phyloP scores from a whole-genome alignment of 2,113 vertebrate genomes.

The Arenaria interpres region DNA sequence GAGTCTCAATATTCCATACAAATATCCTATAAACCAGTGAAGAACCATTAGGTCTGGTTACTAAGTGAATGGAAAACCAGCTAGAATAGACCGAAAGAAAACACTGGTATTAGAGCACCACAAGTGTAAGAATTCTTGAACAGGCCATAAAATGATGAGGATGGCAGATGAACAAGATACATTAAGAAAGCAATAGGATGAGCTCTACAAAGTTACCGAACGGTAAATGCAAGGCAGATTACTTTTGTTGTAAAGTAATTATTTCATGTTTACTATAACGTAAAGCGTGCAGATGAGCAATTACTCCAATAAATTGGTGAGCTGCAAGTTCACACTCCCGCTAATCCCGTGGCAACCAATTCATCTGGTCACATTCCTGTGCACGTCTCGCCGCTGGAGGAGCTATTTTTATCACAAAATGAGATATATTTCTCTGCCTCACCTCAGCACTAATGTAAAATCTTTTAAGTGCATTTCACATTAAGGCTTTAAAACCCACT shows the following conservation, averaged over 20 bases:
- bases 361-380: neutral
- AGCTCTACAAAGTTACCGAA: neutral
- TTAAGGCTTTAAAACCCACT: constrained; percentile 22
- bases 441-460: constrained; percentile 3
- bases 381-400: neutral
- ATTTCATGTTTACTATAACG: neutral
- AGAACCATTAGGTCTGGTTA: neutral
- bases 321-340: neutral
- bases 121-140: neutral
- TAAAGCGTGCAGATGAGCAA: neutral
- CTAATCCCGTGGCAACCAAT: neutral
- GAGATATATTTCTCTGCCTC: neutral
- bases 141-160: neutral
- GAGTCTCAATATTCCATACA: neutral
- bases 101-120: neutral
- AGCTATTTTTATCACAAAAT: constrained; percentile 4
- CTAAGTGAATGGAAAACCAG: neutral
- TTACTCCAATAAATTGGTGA: neutral
- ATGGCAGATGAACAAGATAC: neutral
- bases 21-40: neutral
- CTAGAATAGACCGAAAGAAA: neutral
- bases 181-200: neutral
- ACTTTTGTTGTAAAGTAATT: neutral
- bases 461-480: constrained; percentile 2
- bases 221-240: neutral